phyloP scores from a whole-genome alignment of 2,113 vertebrate genomes.

The Cricetomys ansorgei region DNA sequence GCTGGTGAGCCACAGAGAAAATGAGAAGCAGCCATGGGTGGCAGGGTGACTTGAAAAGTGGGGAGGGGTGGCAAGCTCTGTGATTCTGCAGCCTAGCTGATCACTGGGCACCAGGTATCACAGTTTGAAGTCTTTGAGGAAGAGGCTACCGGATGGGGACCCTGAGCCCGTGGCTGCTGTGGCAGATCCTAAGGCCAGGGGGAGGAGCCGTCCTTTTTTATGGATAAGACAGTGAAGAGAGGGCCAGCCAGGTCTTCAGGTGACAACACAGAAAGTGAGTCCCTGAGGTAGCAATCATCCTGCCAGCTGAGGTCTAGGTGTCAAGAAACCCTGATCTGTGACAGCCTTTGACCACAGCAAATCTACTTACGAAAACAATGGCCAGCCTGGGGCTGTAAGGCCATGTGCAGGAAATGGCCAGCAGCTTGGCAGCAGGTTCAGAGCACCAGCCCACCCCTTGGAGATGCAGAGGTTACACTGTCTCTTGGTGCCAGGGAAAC shows the following conservation, averaged over 20 bases:
- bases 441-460: background rate
- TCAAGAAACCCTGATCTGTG: constrained; percentile 80
- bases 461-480: background rate
- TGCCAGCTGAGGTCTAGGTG: constrained; percentile 87
- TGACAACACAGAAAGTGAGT: constrained; percentile 85
- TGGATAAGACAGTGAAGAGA: background rate
- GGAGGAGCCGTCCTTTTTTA: background rate
- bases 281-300: constrained; percentile 87
- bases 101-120: accelerated
- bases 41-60: background rate
- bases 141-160: accelerated
- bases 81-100: background rate
- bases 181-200: background rate
- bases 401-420: constrained; percentile 66
- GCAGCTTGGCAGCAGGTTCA: constrained; percentile 38
- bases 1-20: background rate
- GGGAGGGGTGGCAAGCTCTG: background rate
- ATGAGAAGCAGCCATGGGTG: background rate
- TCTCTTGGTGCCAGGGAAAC: too few relatives aligned
- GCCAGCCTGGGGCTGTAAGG: constrained; percentile 62
- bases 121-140: background rate
- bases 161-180: accelerated
- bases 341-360: constrained; percentile 85
- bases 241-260: constrained; percentile 84
- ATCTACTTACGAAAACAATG: constrained; percentile 80